Base-by-base conservation (phyloP, 2,113 vertebrate genomes). In the Eleginops maclovinus region DNA sequence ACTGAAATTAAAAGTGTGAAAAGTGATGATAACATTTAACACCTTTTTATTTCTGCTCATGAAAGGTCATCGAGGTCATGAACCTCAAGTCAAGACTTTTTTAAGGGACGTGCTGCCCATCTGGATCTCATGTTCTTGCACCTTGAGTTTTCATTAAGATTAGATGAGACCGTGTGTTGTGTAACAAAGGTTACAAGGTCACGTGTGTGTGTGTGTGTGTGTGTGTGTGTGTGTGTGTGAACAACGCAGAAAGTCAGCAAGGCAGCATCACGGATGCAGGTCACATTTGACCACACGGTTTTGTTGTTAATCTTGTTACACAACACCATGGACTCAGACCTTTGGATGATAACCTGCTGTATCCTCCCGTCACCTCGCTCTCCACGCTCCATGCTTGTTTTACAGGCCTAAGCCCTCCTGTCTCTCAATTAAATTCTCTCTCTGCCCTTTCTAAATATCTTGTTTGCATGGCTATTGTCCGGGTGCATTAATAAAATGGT, bases 261-360 rank as follows among this genome's bases (percentile, higher is more conserved):
- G 53, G 9, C 49, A 31, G 41, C 53, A 72, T 75, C 66, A 14
- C 6, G 67, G 59, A 90, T 71, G 66, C 73, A 72, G 64, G 82
- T 87, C 79, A 87, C 69, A 83, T 68, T 83, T 50, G 41, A 16
- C 12, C 50, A 63, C 50, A 26, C 28, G 41, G 69, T 49, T 64
- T 59, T 47, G 46, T 11, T 77, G 72, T 65, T 63, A 77, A 88
- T 86, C 71, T 76, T 49, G 50, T 89, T 89, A 79, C 69, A 73
- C 65, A 89, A 92, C 75, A 65, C 3, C 0, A 3, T 55, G 55
- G 50, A 36, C 71, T 51, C 12, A 19, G 17, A 16, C 80, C 77
- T 81, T 59, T 40, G 60, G 31, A 31, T 66, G 64, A 78, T 63
- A 55, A 77, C 72, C 55, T 53, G 49, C 54, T 28, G 55, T 51